A percentile compares a stretch with the other conserved stretches of the same genome.
These are phyloP conservation scores for Perodicticus potto DNA, from an alignment of 2,797 vertebrate species.

Conservation along the genomic window DNA sequence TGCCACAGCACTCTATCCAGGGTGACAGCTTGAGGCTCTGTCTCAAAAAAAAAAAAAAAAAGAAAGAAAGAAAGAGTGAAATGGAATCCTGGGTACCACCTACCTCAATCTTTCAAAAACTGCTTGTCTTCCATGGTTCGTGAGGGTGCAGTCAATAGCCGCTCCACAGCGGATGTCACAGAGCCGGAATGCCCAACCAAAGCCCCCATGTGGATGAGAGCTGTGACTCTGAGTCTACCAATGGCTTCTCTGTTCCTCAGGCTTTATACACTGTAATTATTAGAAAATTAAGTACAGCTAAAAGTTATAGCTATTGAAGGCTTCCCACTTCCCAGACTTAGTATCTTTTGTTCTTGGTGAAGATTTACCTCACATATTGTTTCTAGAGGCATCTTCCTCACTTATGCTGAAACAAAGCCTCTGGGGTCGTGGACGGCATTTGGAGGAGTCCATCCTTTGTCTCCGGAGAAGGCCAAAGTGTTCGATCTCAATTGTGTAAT, in stretches of 20 bases:
- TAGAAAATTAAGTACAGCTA: not conserved
- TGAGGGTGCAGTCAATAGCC: not conserved
- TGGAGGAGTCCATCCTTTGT: conserved; percentile 60
- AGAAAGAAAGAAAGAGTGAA: not conserved
- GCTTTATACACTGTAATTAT: not conserved
- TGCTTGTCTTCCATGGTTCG: not conserved
- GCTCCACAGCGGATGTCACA: not conserved
- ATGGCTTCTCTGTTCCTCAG: not conserved
- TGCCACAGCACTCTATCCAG: no score
- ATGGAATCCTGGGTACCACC: not conserved
- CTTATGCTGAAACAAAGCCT: conserved; percentile 47
- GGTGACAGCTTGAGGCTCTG: no score
- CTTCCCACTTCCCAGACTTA: conserved; percentile 3
- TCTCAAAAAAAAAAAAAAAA: no score
- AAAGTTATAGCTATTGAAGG: conserved; percentile 34
- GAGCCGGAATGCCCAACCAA: not conserved
- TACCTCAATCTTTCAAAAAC: not conserved
- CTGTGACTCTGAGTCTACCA: not conserved
- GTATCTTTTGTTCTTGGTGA: conserved; percentile 46
- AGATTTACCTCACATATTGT: conserved; percentile 59
- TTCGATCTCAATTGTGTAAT: conserved; percentile 67
- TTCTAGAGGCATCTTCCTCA: conserved; percentile 63
- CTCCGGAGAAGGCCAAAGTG: conserved; percentile 58
- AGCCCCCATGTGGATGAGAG: not conserved
- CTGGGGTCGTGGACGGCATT: conserved; percentile 63